phyloP scores from a whole-genome alignment of 2,797 vertebrate species.

The Podargus strigoides region DNA sequence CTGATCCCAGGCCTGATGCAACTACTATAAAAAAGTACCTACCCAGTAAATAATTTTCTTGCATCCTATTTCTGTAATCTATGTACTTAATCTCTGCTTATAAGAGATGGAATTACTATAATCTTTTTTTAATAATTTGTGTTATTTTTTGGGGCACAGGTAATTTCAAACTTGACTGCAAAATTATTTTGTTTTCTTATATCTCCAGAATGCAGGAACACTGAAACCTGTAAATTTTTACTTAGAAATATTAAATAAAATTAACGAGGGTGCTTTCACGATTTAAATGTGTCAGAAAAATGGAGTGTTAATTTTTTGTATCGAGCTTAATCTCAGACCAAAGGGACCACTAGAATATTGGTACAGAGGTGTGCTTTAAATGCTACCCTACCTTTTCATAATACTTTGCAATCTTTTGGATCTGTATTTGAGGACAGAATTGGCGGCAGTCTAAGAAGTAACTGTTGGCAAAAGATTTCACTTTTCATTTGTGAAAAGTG shows the following conservation, averaged over 20 bases:
- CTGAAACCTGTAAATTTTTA: not conserved
- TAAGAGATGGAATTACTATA: not conserved
- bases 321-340: not conserved
- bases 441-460: not conserved
- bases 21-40: conserved; percentile 95
- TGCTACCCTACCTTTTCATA: not conserved
- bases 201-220: not conserved
- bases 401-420: not conserved
- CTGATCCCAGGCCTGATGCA: conserved; percentile 93
- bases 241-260: not conserved
- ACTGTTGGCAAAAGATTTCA: not conserved
- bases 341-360: not conserved
- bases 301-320: not conserved
- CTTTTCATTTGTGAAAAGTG: fast-evolving
- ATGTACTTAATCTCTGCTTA: conserved; percentile 10
- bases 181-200: not conserved
- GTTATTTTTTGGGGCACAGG: not conserved
- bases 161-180: not conserved
- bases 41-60: conserved; percentile 83
- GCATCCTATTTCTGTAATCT: conserved; percentile 73
- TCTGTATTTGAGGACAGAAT: not conserved
- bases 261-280: not conserved
- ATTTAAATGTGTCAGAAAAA: not conserved
- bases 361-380: not conserved
- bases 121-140: not conserved